These are phyloP conservation scores for Aphaenogaster floridana DNA, from an alignment of 1,140 invertebrate species.

Conservation along the genomic window DNA sequence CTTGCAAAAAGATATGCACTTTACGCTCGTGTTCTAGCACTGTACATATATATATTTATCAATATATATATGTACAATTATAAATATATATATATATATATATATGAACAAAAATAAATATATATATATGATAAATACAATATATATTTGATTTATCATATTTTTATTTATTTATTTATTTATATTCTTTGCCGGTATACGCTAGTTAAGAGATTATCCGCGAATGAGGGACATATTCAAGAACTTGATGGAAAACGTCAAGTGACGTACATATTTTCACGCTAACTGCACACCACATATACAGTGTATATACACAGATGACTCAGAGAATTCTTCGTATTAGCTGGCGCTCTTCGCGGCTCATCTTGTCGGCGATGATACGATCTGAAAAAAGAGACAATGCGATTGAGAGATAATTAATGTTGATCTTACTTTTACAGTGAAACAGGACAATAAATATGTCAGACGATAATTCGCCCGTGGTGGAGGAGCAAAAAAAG, in stretches of 20 bases:
- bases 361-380: constrained; percentile 41
- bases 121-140: not conserved
- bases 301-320: not conserved
- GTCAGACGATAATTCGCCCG: constrained; percentile 86
- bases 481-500: constrained; percentile 86
- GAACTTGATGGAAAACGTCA: not conserved
- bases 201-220: not conserved
- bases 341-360: not conserved
- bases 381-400: constrained; percentile 45
- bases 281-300: not conserved
- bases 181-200: too few relatives aligned
- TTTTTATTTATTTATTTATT: constrained; percentile 15
- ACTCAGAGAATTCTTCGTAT: not conserved
- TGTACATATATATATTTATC: not conserved
- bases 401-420: not conserved
- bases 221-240: not conserved
- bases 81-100: too few relatives aligned
- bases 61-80: too few relatives aligned
- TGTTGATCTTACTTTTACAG: constrained; percentile 53
- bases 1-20: not conserved
- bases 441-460: constrained; percentile 76
- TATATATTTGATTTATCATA: not conserved
- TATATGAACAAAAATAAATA: too few relatives aligned
- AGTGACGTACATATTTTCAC: not conserved
- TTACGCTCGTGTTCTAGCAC: not conserved